These are phyloP conservation scores for Misgurnus mizolepis DNA, from an alignment of 2,113 vertebrate genomes.

Conservation along the genomic window DNA sequence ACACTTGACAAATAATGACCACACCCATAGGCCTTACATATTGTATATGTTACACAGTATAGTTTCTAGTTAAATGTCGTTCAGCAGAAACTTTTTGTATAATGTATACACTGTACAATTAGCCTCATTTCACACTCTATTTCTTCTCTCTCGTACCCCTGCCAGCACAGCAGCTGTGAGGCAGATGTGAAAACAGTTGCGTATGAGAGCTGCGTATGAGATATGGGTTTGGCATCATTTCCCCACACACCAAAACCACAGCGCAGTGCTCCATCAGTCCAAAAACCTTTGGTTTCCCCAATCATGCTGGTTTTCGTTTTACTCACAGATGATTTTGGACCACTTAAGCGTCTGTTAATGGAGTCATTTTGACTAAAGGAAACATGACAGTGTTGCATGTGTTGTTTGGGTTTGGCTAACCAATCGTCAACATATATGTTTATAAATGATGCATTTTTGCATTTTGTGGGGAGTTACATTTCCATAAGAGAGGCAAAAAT, in stretches of 20 bases:
- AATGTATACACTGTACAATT: background rate
- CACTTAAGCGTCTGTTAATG: background rate
- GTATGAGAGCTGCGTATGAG: conserved; percentile 11
- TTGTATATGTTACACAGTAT: background rate
- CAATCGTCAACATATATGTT: conserved; percentile 25
- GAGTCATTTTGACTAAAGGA: conserved; percentile 20
- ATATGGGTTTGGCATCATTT: conserved; percentile 30
- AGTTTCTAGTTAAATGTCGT: background rate
- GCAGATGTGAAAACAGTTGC: conserved; percentile 50
- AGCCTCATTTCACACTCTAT: background rate
- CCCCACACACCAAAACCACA: conserved; percentile 10
- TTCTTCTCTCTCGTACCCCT: background rate
- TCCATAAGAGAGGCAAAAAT: background rate
- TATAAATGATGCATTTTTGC: background rate
- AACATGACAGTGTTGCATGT: conserved; percentile 12
- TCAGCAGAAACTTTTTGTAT: background rate
- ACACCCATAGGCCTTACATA: background rate
- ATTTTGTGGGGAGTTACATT: conserved; percentile 1
- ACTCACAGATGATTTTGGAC: background rate
- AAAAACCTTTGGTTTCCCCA: conserved; percentile 29
- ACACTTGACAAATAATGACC: background rate
- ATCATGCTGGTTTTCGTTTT: conserved; percentile 23
- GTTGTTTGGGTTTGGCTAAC: conserved; percentile 11
- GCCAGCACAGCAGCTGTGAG: conserved; percentile 41
- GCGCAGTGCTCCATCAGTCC: background rate